Conservation (phyloP, 2,797 vertebrate genomes). For the Choloepus didactylus region DNA sequence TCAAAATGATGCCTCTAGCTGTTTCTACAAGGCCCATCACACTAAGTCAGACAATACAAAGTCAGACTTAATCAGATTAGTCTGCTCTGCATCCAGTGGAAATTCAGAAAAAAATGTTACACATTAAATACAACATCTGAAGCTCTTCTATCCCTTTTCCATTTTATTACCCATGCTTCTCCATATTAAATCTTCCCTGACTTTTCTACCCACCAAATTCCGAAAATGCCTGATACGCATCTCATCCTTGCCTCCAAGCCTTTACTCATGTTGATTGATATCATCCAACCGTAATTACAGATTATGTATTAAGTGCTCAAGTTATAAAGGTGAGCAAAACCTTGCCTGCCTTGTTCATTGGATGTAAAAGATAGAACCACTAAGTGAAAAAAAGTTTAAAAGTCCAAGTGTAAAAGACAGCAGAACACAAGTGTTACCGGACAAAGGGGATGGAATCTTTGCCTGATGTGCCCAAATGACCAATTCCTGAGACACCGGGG, state of each 20-base stretch:
- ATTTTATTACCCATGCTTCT: background rate
- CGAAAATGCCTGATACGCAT: background rate
- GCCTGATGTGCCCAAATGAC: too few relatives aligned
- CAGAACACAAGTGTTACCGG: background rate
- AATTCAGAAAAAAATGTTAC: background rate
- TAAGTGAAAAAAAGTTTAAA: background rate
- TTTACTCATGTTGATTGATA: background rate
- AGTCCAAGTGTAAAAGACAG: background rate
- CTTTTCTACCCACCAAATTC: background rate
- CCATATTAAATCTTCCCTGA: background rate
- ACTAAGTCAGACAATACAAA: background rate
- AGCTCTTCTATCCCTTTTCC: background rate
- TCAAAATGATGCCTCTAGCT: background rate
- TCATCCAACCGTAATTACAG: background rate
- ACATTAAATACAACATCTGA: background rate
- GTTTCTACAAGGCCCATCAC: background rate
- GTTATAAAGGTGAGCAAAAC: background rate
- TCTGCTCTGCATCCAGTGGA: background rate
- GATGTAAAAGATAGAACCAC: background rate
- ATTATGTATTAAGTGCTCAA: background rate
- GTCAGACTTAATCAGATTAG: background rate
- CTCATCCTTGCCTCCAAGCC: background rate
- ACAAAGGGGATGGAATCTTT: too few relatives aligned
- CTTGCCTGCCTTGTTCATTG: background rate
- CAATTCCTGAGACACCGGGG: too few relatives aligned